A percentile compares a stretch with the other conserved stretches of the same genome.
These are phyloP conservation scores for Hyposoter dolosus DNA, from an alignment of 2,888 invertebrate genomes.

Conservation along the genomic window DNA sequence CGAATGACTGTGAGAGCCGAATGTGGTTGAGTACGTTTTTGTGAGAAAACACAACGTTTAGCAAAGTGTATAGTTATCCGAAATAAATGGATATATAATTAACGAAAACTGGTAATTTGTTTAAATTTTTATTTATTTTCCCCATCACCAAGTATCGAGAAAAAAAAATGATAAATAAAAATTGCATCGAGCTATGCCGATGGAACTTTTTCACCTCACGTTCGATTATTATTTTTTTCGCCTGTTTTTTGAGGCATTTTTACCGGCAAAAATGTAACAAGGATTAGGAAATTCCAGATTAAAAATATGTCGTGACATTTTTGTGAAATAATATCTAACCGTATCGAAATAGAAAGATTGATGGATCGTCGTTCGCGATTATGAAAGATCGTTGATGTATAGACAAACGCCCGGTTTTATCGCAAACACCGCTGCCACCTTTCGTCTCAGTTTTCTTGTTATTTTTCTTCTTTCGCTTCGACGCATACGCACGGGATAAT, in stretches of 20 bases:
- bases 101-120: conserved; percentile 49
- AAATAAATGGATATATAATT: conserved; percentile 83
- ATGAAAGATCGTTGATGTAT: neutral
- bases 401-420: neutral
- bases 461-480: neutral
- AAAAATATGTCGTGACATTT: too few relatives aligned
- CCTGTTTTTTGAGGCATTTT: neutral
- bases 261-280: neutral
- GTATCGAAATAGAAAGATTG: neutral
- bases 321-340: neutral
- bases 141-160: neutral
- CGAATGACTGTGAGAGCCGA: conserved; percentile 70
- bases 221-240: neutral
- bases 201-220: neutral
- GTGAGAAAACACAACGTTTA: conserved; percentile 68
- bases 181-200: neutral
- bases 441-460: too few relatives aligned
- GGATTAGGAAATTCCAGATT: neutral
- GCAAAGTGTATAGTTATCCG: conserved; percentile 81
- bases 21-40: conserved; percentile 59
- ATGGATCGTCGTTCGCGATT: neutral
- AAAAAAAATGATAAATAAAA: neutral
- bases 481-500: neutral
- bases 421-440: neutral
- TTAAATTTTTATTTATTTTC: neutral